Evolutionary conservation across 2,797 vertebrate genomes (phyloP).

Genomic region (Lithobates pipiens): DNA sequence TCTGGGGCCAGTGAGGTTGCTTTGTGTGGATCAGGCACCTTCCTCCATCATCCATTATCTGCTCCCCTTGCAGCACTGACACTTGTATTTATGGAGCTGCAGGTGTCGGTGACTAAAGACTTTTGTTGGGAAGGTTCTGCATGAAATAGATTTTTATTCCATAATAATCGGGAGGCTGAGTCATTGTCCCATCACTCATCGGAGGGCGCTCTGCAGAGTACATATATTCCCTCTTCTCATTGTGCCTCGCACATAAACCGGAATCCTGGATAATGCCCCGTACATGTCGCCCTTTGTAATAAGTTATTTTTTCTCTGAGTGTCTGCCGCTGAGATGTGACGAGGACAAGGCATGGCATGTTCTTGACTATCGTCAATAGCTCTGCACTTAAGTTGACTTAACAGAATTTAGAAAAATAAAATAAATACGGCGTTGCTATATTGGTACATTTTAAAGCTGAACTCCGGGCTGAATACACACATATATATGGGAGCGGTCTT

Average conservation of each 20-base stretch:
- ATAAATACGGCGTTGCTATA: too few species aligned
- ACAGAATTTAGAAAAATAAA: slow-evolving; percentile 4
- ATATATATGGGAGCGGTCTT: too few species aligned
- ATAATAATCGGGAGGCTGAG: slow-evolving; percentile 11
- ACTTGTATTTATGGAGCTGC: slow-evolving; percentile 4
- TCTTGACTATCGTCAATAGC: background rate
- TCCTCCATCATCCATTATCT: background rate
- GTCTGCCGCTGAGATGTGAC: slow-evolving; percentile 21
- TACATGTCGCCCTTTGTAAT: slow-evolving; percentile 22
- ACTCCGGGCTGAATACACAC: too few species aligned
- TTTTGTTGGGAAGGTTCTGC: slow-evolving; percentile 3
- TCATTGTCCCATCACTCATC: slow-evolving; percentile 43
- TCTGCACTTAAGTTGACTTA: slow-evolving; percentile 33
- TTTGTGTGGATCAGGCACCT: too few species aligned
- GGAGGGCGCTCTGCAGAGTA: background rate
- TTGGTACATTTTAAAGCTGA: too few species aligned
- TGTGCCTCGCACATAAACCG: slow-evolving; percentile 19
- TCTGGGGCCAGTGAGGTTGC: too few species aligned
- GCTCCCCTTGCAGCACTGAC: background rate
- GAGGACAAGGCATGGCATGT: slow-evolving; percentile 40
- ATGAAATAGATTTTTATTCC: slow-evolving; percentile 8
- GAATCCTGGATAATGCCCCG: slow-evolving; percentile 2
- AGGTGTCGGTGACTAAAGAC: background rate
- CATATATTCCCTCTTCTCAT: slow-evolving; percentile 20
- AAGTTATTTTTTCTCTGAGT: slow-evolving; percentile 23